Evolutionary conservation across 2,888 invertebrate genomes (phyloP).

Genomic region (Petrophora chlorosata): DNA sequence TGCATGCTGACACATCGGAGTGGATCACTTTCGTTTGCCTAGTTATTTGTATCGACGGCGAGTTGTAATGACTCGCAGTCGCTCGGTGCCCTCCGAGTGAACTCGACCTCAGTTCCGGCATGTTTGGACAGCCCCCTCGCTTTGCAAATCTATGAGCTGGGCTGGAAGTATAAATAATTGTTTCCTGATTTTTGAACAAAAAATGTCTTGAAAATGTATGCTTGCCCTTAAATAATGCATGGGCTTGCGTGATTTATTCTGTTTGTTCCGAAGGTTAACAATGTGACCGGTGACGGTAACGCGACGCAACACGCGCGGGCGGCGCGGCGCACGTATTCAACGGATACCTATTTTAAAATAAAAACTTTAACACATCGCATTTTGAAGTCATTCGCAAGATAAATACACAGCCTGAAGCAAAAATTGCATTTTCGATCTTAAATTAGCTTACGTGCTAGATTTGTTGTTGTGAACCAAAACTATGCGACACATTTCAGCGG

Average conservation of each 20-base stretch:
- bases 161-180: background rate
- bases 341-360: background rate
- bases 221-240: conserved; percentile 23
- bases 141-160: conserved; percentile 2
- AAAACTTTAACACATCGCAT: no score
- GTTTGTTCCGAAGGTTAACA: conserved; percentile 14
- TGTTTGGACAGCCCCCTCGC: background rate
- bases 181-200: conserved; percentile 19
- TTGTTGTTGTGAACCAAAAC: no score
- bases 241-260: conserved; percentile 11
- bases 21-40: no score
- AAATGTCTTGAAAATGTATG: conserved; percentile 13
- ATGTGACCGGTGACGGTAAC: background rate
- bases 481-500: no score
- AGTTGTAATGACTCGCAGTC: conserved; percentile 1
- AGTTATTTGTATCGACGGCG: no score
- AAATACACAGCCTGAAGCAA: no score
- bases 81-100: background rate
- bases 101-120: background rate
- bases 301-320: no score
- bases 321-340: no score
- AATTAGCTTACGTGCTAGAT: no score
- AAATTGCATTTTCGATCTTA: no score
- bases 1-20: no score
- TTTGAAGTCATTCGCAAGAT: no score